Evolutionary conservation across 1,140 invertebrate species (phyloP).

Genomic region (Brachystomella parvula): DNA sequence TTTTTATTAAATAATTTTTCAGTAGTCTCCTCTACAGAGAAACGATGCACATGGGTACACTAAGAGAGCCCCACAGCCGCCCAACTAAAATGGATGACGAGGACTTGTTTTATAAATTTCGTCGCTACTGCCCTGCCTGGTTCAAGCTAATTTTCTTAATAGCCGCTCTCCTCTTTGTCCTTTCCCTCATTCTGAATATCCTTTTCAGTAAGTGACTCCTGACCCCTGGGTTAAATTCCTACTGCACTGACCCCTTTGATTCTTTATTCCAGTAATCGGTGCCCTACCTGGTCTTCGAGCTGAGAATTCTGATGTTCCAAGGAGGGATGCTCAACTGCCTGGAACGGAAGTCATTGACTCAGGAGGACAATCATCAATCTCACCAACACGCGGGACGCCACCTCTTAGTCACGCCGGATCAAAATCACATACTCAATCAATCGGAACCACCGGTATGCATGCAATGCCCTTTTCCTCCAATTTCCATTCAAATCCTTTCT

Average conservation of each 20-base stretch:
- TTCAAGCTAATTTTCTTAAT: constrained; percentile 25
- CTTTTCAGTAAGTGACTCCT: constrained; percentile 29
- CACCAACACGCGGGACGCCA: not conserved
- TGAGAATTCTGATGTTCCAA: not conserved
- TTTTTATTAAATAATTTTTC: too few species aligned
- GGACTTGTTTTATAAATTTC: constrained; percentile 36
- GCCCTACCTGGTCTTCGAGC: not conserved
- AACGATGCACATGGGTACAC: constrained; percentile 23
- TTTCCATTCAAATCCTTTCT: not conserved
- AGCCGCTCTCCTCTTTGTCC: constrained; percentile 24
- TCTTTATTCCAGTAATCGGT: not conserved
- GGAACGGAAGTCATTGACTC: constrained; percentile 10
- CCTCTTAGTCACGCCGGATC: constrained; percentile 1
- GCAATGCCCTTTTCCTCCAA: not conserved
- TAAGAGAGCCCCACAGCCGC: constrained; percentile 23
- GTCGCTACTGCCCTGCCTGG: constrained; percentile 34
- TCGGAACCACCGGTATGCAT: not conserved
- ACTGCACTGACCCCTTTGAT: not conserved
- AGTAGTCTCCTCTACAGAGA: constrained; percentile 32
- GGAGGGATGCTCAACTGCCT: not conserved
- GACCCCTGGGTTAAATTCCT: too few species aligned
- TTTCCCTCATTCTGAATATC: constrained; percentile 35
- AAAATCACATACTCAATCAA: not conserved
- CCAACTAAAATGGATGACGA: constrained; percentile 34
- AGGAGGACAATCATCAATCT: constrained; percentile 7